Conservation (phyloP, 2,113 vertebrate genomes). For the Bombycilla garrulus region DNA sequence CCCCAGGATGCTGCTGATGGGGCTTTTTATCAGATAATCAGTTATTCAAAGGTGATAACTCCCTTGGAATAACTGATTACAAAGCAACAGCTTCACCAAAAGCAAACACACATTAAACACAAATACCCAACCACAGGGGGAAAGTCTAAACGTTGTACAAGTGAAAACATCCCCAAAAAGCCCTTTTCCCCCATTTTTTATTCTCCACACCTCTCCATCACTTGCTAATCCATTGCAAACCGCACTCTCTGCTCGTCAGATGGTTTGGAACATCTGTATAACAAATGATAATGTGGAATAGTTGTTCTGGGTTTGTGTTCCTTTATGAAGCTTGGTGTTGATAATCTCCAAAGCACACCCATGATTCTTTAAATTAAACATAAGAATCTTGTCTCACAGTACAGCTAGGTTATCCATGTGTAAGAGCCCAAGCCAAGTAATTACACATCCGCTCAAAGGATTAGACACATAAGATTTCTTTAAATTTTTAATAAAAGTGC, state of each 20-base stretch:
- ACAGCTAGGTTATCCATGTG: constrained; percentile 66
- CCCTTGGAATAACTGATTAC: neutral
- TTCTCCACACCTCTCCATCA: neutral
- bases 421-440: constrained; percentile 71
- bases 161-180: neutral
- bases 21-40: neutral
- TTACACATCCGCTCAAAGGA: constrained; percentile 74
- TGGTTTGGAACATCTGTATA: constrained; percentile 44
- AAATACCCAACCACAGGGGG: neutral
- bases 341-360: constrained; percentile 63
- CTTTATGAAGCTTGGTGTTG: constrained; percentile 52
- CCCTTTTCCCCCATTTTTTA: neutral
- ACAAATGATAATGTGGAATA: constrained; percentile 50
- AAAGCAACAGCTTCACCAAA: neutral
- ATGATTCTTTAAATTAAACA: constrained; percentile 74
- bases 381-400: constrained; percentile 66
- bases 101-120: neutral
- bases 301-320: constrained; percentile 51
- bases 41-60: neutral
- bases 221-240: neutral
- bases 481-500: constrained; percentile 78
- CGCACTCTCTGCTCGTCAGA: constrained; percentile 19
- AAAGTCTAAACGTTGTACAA: neutral
- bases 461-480: constrained; percentile 73
- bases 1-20: neutral